Conservation (phyloP, 2,888 invertebrate species). For the Pseudococcus viburni region DNA sequence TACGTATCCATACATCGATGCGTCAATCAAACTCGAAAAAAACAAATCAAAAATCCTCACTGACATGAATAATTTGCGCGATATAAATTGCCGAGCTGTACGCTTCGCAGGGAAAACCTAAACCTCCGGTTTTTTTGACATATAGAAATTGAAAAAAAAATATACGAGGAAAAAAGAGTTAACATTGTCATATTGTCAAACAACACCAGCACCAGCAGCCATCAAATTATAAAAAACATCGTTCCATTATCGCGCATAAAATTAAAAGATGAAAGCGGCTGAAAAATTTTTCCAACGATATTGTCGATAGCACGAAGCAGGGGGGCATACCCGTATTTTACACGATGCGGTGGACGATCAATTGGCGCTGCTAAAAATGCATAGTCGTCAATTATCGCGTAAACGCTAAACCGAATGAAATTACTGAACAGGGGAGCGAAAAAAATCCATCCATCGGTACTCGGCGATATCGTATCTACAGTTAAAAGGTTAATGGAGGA, state of each 20-base stretch:
- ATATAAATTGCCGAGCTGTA: not conserved
- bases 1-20: not conserved
- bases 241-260: constrained; percentile 35
- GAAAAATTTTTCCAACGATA: not conserved
- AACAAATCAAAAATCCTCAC: constrained; percentile 7
- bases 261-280: constrained; percentile 16
- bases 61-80: not conserved
- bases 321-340: not conserved
- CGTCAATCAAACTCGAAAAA: constrained; percentile 11
- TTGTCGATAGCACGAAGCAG: not conserved
- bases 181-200: constrained; percentile 55
- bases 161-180: not conserved
- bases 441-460: constrained; percentile 21
- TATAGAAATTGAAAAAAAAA: not conserved
- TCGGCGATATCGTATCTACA: constrained; percentile 7
- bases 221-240: constrained; percentile 41
- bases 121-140: not conserved
- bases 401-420: constrained; percentile 20
- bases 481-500: constrained; percentile 48
- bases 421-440: not conserved
- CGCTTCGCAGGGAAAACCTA: not conserved
- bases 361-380: not conserved
- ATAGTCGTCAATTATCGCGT: constrained; percentile 45
- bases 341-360: not conserved
- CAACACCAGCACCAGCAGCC: not conserved